Base-by-base conservation (phyloP, 2,797 vertebrate genomes). In the Percopsis omiscomaycus region DNA sequence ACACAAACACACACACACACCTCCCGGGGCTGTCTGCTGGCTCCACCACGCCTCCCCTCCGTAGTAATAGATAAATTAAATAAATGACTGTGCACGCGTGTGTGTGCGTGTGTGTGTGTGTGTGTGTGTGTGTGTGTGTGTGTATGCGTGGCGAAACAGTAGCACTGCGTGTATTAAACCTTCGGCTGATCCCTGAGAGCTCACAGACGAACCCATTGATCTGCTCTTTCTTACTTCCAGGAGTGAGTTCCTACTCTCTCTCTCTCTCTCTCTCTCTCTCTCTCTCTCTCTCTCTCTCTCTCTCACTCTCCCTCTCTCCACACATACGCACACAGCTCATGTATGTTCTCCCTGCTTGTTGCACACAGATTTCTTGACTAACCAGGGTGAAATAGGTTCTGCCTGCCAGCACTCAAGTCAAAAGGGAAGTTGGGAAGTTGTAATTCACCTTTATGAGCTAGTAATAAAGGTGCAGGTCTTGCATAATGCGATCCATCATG, bases 181-280 rank as follows among this genome's bases (percentile, higher is more conserved):
- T 71, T 61, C 83, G 71, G 63, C 47, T 70, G 71, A 79, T 80
- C 65, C 66, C 56, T 68, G 6, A 48, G 48, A 63, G 59, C 50
- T 64, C 57, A 49, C 51, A 59, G 53, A 73, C 73, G 53, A 84
- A 85, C 73, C 67, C 55, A 42, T 15, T 84, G 66, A 85, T 77
- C 70, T 73, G 54, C 16, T 51, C 42, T 69, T 42, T 69, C 32
- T 42, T 29, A 12, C 59, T 60, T 62, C 52, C 27, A 59, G 2
- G 11, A 73, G 73, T 75, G 58, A 66, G 49, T 70, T 75, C 32
- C 53, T 22, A 50, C 37, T n/a, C 64, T 16, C 22, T 42, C 10
- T 16, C 11, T 3, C 22, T 51, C 46, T 37, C 27, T 48, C 44
- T 48, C 27, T 48, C 22, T n/a, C 47, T 48, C 1, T 30, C 46